Evolutionary conservation across 2,888 invertebrate genomes (phyloP), one percentile per base, ranked within the genome.

Genomic region (Sarcophaga caerulescens): DNA sequence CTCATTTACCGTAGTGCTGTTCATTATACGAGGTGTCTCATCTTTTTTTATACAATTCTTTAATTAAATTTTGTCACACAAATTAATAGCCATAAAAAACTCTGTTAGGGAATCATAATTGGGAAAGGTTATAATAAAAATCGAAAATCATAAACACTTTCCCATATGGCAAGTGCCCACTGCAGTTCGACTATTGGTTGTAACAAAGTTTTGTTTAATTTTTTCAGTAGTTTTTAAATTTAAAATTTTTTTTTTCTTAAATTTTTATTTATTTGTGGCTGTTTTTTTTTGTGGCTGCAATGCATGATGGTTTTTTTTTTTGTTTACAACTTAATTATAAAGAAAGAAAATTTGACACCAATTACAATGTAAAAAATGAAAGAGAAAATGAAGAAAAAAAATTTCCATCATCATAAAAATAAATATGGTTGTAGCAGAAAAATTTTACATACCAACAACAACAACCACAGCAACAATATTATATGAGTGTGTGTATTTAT

Each of bases 311-410:
- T 35, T 35, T 52, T 17, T 76, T n/a, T 70, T 21, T 11, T 17
- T 45, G 69, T 81, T 76, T 62, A 77, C 77, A 77, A 79, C 84
- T 81, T 80, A 70, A 83, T 71, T 77, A 84, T 21, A 70, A 81
- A 23, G 77, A 80, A 81, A 47, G 73, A 80, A 83, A 77, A 81
- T 80, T 80, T 81, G 71, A 87, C 84, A 84, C 84, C 78, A 83
- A 81, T 81, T 82, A 79, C 25, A 60, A 79, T 59, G 65, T 70
- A 75, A 62, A 59, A n/a, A 57, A 78, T 70, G 25, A 75, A 35
- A 35, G 23, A 23, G 8, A 45, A 52, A 52, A 12, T 52, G 12
- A 10, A 1, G 44, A 60, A 45, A 73, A 23, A 52, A 1, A 21
- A 52, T 17, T 14, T 10, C 14, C 6, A 70, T 47, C 23, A 52